These are phyloP conservation scores for Cynopterus brachyotis DNA, from an alignment of 2,113 vertebrate species.

Conservation along the genomic window DNA sequence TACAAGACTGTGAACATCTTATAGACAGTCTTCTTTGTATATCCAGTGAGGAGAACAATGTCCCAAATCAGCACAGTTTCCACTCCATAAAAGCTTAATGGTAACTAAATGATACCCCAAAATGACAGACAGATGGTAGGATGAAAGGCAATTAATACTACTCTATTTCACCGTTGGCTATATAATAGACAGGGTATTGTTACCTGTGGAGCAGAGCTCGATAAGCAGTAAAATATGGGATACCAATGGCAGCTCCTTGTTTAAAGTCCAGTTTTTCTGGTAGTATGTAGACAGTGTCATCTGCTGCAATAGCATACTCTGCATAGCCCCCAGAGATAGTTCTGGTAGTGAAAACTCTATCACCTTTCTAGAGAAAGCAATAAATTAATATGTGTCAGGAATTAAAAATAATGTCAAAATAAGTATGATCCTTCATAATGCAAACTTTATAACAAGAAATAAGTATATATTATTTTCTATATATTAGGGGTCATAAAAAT, in stretches of 20 bases:
- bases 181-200: constrained; percentile 23
- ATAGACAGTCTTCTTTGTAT: not conserved
- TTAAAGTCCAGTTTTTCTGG: constrained; percentile 86
- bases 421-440: not conserved
- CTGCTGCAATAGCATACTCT: constrained; percentile 88
- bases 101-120: not conserved
- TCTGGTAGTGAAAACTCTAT: constrained; percentile 90
- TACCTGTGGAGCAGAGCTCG: constrained; percentile 95
- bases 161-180: not conserved
- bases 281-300: constrained; percentile 85
- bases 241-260: constrained; percentile 92
- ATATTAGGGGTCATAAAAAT: not conserved
- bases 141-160: not conserved
- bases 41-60: not conserved
- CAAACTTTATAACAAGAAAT: not conserved
- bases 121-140: not conserved
- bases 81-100: not conserved
- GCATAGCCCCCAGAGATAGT: constrained; percentile 92
- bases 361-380: constrained; percentile 86
- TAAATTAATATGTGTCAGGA: not conserved
- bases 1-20: not conserved
- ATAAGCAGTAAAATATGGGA: constrained; percentile 95
- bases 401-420: not conserved
- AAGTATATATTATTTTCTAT: not conserved
- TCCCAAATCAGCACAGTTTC: not conserved